Evolutionary conservation across 1,140 invertebrate species (phyloP), one percentile per base, ranked within the genome.

Genomic region (Drosophila pruinosa): DNA sequence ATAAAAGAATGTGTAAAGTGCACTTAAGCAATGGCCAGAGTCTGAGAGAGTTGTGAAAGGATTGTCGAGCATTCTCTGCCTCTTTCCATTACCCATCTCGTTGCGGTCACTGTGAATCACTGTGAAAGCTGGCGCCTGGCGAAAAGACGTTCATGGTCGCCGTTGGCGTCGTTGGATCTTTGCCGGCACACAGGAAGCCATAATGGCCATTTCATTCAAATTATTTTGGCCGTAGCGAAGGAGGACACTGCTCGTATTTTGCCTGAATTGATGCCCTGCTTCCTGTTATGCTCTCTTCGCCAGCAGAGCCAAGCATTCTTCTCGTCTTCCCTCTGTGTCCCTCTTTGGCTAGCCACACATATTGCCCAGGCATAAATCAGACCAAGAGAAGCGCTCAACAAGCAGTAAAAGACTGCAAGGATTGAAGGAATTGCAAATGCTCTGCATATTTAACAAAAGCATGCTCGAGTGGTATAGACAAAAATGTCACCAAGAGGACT

Each of bases 131-230:
- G 86, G 86, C 78, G 78, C 72, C 72, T 65, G 53, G 52, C 43
- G 65, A 64, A 77, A 69, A 75, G 67, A 72, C 57, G 74, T 73
- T 69, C 59, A 59, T 67, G 57, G 64, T 72, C 59, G 58, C 59
- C 34, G 26, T 19, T 4, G 47, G 8, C 28, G 3, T 24, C 81
- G 61, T 58, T 52, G 68, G 65, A 72, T 77, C 81, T 74, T 65
- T 53, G 15, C 47, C 38, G 38, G 48, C 64, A 54, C 54, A 64
- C 69, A 75, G 89, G 89, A 90, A 78, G 72, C 77, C 83, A 72
- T 90, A 90, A 90, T 90, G 89, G 88, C 85, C 76, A 85, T 90
- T 90, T 90, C 89, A 90, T 90, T 90, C 88, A 90, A 90, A 90
- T 90, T 90, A 90, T 78, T 83, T 81, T 76, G 71, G 61, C 61